A percentile compares a stretch with the other conserved stretches of the same genome.
Conservation (phyloP, 2,797 vertebrate species). For the Syngnathus rostellatus region DNA sequence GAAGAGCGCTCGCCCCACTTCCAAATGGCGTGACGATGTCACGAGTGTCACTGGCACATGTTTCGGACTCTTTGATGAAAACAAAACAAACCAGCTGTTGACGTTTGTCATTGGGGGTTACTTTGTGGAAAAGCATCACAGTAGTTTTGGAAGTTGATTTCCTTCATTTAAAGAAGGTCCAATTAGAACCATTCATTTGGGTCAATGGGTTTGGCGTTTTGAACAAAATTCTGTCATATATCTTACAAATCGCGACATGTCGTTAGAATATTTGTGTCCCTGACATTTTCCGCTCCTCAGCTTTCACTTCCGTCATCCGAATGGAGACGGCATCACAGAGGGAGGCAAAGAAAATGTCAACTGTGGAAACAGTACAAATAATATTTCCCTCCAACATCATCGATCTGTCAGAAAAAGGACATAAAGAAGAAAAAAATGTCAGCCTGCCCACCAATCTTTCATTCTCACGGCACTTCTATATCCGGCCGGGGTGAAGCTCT, state of each 20-base stretch:
- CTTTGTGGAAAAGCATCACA: conserved; percentile 5
- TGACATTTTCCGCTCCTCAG: background rate
- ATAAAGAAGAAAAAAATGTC: conserved; percentile 49
- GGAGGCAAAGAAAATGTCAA: conserved; percentile 52
- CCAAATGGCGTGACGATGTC: conserved; percentile 25
- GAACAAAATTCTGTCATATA: background rate
- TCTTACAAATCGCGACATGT: background rate
- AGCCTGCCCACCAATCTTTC: conserved; percentile 68
- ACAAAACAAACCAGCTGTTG: background rate
- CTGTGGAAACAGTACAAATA: conserved; percentile 60
- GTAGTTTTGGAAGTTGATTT: background rate
- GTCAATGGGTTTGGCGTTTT: no score
- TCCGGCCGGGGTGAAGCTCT: conserved; percentile 62
- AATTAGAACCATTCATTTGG: no score
- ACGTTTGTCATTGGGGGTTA: background rate
- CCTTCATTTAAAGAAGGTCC: background rate
- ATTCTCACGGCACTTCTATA: conserved; percentile 57
- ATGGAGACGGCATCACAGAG: conserved; percentile 52
- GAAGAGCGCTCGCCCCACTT: background rate
- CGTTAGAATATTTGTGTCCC: background rate
- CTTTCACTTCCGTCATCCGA: conserved; percentile 30
- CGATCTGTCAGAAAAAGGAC: conserved; percentile 56
- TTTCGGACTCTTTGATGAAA: background rate
- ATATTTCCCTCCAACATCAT: conserved; percentile 63
- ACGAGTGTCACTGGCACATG: background rate